Conservation (phyloP, 2,888 invertebrate genomes). For the Tenodera sinensis region DNA sequence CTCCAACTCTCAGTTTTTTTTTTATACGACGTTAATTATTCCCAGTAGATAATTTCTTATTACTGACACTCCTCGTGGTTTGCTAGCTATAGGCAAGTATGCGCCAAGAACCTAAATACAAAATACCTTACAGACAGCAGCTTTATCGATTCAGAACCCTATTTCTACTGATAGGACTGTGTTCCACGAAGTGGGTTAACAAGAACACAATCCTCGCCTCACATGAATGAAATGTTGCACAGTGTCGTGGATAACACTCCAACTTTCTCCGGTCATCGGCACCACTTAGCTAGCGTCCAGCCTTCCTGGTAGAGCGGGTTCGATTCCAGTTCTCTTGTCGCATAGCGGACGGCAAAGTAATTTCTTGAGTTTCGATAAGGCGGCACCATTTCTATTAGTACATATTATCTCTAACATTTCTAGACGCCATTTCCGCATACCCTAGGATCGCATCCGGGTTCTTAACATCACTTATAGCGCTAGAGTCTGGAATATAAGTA, state of each 20-base stretch:
- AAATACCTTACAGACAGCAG: no score
- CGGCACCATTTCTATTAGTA: background rate
- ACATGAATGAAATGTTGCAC: background rate
- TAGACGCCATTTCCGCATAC: background rate
- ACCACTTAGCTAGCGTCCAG: background rate
- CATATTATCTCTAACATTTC: no score
- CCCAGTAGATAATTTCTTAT: no score
- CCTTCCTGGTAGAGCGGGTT: background rate
- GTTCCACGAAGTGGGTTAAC: background rate
- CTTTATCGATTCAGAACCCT: background rate
- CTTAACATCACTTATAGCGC: no score
- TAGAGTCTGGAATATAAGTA: no score
- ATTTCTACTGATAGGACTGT: background rate
- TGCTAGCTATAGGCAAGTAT: no score
- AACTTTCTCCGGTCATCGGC: background rate
- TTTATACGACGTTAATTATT: no score
- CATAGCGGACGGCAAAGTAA: background rate
- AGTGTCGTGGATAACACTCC: background rate
- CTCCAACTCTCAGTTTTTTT: no score
- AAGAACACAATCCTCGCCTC: background rate
- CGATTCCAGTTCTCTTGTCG: background rate
- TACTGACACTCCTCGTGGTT: no score
- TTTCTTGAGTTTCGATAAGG: background rate
- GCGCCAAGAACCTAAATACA: no score
- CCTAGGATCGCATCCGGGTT: no score